These are phyloP conservation scores for Philereme vetulata DNA, from an alignment of 2,888 invertebrate species.

Conservation along the genomic window DNA sequence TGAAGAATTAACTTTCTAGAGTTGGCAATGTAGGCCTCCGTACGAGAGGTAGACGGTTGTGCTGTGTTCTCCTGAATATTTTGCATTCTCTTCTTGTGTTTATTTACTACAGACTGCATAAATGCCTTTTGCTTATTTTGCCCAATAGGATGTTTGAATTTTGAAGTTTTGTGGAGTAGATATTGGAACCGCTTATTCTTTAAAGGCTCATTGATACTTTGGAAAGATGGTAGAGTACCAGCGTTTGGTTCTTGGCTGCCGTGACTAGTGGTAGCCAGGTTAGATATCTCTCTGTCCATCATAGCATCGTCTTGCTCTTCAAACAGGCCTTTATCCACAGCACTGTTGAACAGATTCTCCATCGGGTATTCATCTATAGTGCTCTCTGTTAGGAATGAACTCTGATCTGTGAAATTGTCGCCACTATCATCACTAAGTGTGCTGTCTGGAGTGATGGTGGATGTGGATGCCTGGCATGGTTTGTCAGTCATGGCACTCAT, in stretches of 20 bases:
- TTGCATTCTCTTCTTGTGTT: conserved; percentile 78
- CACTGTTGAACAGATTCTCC: conserved; percentile 79
- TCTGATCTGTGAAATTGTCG: conserved; percentile 75
- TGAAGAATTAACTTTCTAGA: conserved; percentile 67
- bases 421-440: conserved; percentile 78
- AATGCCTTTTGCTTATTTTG: conserved; percentile 80
- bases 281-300: conserved; percentile 80
- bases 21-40: conserved; percentile 68
- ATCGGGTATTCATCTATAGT: conserved; percentile 80
- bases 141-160: conserved; percentile 77
- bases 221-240: conserved; percentile 72
- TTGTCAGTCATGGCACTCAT: conserved; percentile 65
- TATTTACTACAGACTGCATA: conserved; percentile 79
- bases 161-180: conserved; percentile 78
- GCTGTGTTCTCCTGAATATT: conserved; percentile 61
- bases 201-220: conserved; percentile 75
- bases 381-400: conserved; percentile 76
- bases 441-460: conserved; percentile 68
- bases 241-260: conserved; percentile 68
- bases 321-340: conserved; percentile 77
- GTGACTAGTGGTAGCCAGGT: conserved; percentile 76
- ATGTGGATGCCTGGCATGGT: conserved; percentile 54
- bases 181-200: conserved; percentile 81
- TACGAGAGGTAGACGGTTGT: conserved; percentile 74
- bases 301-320: conserved; percentile 76